Percentiles rank a stretch among this genome's conserved stretches.
Evolutionary conservation across 2,888 invertebrate genomes (phyloP).

Genomic region (Euzophera pinguis): DNA sequence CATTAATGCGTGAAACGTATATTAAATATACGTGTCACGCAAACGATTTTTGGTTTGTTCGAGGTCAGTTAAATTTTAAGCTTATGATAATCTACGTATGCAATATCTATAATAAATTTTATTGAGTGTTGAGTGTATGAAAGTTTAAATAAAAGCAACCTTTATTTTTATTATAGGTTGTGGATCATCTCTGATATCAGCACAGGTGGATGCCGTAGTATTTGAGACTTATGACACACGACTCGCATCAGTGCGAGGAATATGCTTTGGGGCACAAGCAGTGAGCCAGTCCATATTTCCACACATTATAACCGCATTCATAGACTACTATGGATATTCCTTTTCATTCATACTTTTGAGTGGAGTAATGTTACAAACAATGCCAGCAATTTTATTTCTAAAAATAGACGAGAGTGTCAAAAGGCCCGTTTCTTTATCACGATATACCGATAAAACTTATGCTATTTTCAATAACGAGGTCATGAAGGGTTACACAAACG

Average conservation of each 20-base stretch:
- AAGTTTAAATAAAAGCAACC: background rate
- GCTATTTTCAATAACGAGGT: constrained; percentile 58
- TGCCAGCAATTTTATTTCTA: constrained; percentile 61
- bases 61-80: no score
- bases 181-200: constrained; percentile 67
- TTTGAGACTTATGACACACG: constrained; percentile 70
- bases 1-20: no score
- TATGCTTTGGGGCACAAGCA: constrained; percentile 68
- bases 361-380: constrained; percentile 62
- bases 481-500: constrained; percentile 48
- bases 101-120: no score
- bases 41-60: no score
- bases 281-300: constrained; percentile 67
- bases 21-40: no score
- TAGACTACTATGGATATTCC: constrained; percentile 58
- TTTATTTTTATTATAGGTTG: constrained; percentile 49
- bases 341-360: constrained; percentile 56
- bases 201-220: constrained; percentile 70
- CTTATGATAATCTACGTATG: no score
- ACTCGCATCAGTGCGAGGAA: constrained; percentile 53
- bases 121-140: no score
- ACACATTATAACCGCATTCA: constrained; percentile 59
- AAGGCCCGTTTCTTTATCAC: constrained; percentile 53
- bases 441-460: constrained; percentile 65
- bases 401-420: constrained; percentile 47